Percentiles rank a stretch among this genome's conserved stretches.
Evolutionary conservation across 2,888 invertebrate genomes (phyloP).

Genomic region (Julus scandinavius): DNA sequence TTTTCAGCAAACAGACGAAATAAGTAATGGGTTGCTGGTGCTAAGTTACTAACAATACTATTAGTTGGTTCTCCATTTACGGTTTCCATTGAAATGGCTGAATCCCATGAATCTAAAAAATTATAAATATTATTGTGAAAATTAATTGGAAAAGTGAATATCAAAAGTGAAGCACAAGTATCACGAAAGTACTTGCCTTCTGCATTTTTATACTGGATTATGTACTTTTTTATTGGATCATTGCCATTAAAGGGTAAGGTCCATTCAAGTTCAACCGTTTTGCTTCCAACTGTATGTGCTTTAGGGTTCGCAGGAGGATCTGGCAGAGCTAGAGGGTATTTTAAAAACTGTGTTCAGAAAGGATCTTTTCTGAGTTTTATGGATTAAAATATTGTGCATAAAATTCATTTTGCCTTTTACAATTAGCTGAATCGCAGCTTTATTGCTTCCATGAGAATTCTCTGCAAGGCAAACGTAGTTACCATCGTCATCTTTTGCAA

Average conservation of each 20-base stretch:
- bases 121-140: neutral
- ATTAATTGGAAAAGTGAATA: neutral
- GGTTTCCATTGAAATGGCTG: conserved; percentile 53
- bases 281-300: conserved; percentile 26
- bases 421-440: conserved; percentile 47
- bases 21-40: conserved; percentile 54
- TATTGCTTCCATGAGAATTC: conserved; percentile 53
- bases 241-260: conserved; percentile 52
- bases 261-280: conserved; percentile 55
- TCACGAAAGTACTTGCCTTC: conserved; percentile 37
- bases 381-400: neutral
- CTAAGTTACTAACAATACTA: conserved; percentile 52
- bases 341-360: neutral
- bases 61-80: conserved; percentile 54
- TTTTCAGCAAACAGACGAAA: conserved; percentile 56
- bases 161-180: neutral
- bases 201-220: conserved; percentile 57
- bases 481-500: conserved; percentile 42
- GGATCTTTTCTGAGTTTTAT: neutral
- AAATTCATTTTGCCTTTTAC: conserved; percentile 47
- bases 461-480: conserved; percentile 51
- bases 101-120: conserved; percentile 53
- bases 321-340: conserved; percentile 48
- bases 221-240: conserved; percentile 55
- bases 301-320: conserved; percentile 16